phyloP scores from a whole-genome alignment of 2,888 invertebrate species.

The Dolichopus griseipennis region DNA sequence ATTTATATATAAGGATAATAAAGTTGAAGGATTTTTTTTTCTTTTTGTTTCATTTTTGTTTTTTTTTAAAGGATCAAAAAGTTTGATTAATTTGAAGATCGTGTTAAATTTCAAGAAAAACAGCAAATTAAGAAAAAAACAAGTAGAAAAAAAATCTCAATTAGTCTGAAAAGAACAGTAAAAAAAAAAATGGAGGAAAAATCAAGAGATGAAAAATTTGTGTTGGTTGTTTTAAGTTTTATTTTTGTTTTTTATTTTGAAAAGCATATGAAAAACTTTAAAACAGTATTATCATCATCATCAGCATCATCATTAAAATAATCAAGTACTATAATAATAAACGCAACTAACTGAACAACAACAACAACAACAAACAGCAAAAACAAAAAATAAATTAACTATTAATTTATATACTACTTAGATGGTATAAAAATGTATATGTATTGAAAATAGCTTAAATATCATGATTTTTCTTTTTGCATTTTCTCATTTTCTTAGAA shows the following conservation, averaged over 20 bases:
- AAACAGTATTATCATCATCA: background rate
- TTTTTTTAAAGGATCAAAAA: background rate
- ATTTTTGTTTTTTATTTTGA: too few relatives aligned
- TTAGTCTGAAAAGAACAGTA: background rate
- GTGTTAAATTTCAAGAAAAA: background rate
- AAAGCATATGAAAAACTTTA: constrained; percentile 6
- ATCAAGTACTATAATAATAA: background rate
- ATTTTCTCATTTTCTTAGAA: too few relatives aligned
- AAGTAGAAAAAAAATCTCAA: background rate
- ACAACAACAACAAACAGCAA: background rate
- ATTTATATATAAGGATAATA: background rate
- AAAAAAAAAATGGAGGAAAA: too few relatives aligned
- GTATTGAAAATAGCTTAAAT: background rate
- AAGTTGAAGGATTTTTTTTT: background rate
- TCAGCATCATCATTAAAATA: too few relatives aligned
- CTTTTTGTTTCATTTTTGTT: background rate
- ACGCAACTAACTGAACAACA: background rate
- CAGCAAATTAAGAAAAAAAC: too few relatives aligned
- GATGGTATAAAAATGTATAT: too few relatives aligned
- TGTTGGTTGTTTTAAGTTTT: too few relatives aligned
- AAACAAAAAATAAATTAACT: too few relatives aligned
- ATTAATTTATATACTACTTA: too few relatives aligned
- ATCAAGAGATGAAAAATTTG: background rate
- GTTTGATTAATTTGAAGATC: constrained; percentile 6
- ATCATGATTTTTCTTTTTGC: background rate